Percentiles rank a stretch among this genome's conserved stretches.
Evolutionary conservation across 2,797 vertebrate genomes (phyloP).

Genomic region (Artibeus jamaicensis): DNA sequence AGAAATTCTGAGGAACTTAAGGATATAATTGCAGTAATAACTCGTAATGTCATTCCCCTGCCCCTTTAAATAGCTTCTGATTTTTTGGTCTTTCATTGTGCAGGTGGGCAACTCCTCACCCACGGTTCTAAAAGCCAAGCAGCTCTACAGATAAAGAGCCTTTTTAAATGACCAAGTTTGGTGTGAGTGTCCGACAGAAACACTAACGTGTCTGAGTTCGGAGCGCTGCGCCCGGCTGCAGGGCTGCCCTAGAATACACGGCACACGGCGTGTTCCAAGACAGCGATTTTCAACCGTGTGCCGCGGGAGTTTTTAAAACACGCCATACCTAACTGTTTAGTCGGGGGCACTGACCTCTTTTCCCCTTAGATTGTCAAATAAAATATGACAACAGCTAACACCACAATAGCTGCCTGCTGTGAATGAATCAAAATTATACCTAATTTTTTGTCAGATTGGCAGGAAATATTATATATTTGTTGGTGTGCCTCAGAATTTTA

Average conservation of each 20-base stretch:
- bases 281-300: not conserved
- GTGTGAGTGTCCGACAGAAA: constrained; percentile 28
- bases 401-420: not conserved
- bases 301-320: not conserved
- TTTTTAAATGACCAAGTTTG: constrained; percentile 30
- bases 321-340: not conserved
- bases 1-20: constrained; percentile 36
- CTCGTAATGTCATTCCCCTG: not conserved
- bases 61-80: constrained; percentile 29
- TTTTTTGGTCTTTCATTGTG: constrained; percentile 29
- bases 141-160: constrained; percentile 49
- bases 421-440: not conserved
- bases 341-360: not conserved
- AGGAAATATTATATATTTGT: not conserved
- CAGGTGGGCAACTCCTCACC: not conserved
- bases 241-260: not conserved
- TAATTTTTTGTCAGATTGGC: not conserved
- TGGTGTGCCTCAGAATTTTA: not conserved
- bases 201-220: constrained; percentile 4
- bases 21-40: not conserved
- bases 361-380: not conserved
- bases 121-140: constrained; percentile 44
- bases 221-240: not conserved
- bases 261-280: not conserved
- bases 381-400: not conserved